A percentile compares a stretch with the other conserved stretches of the same genome.
Conservation (phyloP, 2,113 vertebrate species). For the Sceloporus undulatus region DNA sequence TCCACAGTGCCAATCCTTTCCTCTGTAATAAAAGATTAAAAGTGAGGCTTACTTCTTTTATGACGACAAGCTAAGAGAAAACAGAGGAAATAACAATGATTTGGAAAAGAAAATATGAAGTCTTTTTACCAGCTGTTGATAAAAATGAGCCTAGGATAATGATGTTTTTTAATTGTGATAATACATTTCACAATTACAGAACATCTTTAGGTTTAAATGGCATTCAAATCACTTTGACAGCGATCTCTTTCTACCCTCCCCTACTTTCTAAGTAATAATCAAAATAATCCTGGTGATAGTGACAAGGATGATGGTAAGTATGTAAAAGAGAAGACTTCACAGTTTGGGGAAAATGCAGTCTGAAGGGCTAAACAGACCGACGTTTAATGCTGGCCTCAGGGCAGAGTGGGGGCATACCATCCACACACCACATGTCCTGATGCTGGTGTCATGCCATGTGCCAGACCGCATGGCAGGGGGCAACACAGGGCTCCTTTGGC, state of each 20-base stretch:
- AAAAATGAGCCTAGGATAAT: background rate
- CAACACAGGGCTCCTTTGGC: no score
- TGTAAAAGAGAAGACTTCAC: background rate
- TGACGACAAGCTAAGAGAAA: background rate
- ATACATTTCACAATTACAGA: background rate
- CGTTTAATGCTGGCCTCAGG: no score
- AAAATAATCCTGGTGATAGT: background rate
- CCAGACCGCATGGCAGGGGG: no score
- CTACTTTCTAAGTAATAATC: constrained; percentile 24
- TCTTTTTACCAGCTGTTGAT: background rate
- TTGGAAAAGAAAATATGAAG: background rate
- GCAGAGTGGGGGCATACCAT: no score
- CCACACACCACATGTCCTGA: no score
- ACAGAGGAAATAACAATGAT: constrained; percentile 13
- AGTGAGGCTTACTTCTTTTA: background rate
- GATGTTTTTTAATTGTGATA: no score
- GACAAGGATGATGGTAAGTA: background rate
- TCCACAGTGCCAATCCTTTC: background rate
- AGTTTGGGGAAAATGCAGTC: constrained; percentile 16
- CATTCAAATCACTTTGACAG: background rate
- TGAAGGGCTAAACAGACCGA: no score
- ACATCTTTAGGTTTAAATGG: constrained; percentile 37
- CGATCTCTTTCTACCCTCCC: background rate
- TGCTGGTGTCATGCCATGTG: no score
- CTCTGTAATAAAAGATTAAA: constrained; percentile 2